These are phyloP conservation scores for Bubo blakistoni DNA, from an alignment of 2,113 vertebrate genomes.

Conservation along the genomic window DNA sequence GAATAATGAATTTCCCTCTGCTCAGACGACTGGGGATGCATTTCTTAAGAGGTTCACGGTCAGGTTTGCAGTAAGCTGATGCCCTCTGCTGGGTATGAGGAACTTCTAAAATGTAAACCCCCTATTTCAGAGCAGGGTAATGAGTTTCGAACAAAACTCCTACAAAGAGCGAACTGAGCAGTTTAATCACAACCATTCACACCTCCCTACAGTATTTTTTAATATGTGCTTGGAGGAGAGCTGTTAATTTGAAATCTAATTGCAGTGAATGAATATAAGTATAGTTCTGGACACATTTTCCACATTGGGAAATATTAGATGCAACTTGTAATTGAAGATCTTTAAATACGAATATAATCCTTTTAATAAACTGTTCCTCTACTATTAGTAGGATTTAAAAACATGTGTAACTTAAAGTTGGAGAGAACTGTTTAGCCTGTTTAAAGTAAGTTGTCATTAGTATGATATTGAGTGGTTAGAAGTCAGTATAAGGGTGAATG, in stretches of 20 bases:
- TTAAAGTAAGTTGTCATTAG: background rate
- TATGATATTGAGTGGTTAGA: background rate
- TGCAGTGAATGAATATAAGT: background rate
- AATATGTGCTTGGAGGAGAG: background rate
- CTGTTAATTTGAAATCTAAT: background rate
- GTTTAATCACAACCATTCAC: background rate
- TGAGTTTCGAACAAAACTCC: background rate
- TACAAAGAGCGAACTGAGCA: background rate
- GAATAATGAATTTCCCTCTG: background rate
- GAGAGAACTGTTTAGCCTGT: background rate
- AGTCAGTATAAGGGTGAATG: background rate
- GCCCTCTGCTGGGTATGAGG: slow-evolving; percentile 65
- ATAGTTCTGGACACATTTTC: background rate
- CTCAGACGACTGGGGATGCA: too few species aligned
- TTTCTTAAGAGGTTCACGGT: accelerated
- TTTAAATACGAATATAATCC: background rate
- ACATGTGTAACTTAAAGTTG: background rate
- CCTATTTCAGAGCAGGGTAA: background rate
- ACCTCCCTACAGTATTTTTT: background rate
- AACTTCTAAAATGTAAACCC: background rate
- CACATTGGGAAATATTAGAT: background rate
- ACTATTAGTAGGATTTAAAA: background rate
- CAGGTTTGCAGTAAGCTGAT: slow-evolving; percentile 44
- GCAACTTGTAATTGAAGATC: background rate
- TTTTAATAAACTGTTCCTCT: background rate